A percentile compares a stretch with the other conserved stretches of the same genome.
Evolutionary conservation across 2,888 invertebrate species (phyloP).

Genomic region (Caenorhabditis plicata): DNA sequence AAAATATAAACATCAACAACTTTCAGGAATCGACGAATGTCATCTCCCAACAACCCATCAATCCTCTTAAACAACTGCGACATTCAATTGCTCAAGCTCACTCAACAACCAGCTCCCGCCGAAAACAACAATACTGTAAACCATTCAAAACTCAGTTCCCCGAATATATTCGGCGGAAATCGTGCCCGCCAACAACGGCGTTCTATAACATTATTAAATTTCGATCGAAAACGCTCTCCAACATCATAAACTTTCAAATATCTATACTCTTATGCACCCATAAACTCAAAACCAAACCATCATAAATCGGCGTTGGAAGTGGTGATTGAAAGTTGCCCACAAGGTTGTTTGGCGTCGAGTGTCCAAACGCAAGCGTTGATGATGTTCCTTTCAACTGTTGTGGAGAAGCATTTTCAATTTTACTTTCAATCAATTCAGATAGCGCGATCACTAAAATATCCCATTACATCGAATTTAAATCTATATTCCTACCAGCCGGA

Average conservation of each 20-base stretch:
- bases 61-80: slow-evolving; percentile 38
- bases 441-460: slow-evolving; percentile 15
- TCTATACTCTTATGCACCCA: no score
- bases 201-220: slow-evolving; percentile 32
- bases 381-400: neutral
- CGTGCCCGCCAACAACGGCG: slow-evolving; percentile 28
- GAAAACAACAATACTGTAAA: slow-evolving; percentile 11
- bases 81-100: slow-evolving; percentile 35
- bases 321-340: slow-evolving; percentile 6
- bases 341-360: slow-evolving; percentile 24
- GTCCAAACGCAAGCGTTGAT: slow-evolving; percentile 15
- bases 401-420: slow-evolving; percentile 27
- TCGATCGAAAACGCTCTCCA: slow-evolving; percentile 21
- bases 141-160: neutral
- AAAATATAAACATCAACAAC: neutral
- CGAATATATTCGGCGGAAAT: no score
- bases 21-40: slow-evolving; percentile 30
- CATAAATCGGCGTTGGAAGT: slow-evolving; percentile 25
- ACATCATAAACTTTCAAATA: slow-evolving; percentile 8
- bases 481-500: slow-evolving; percentile 15
- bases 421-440: slow-evolving; percentile 16
- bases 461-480: neutral
- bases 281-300: slow-evolving; percentile 10
- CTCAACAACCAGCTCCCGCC: slow-evolving; percentile 15
- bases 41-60: slow-evolving; percentile 38